Evolutionary conservation across 1,140 invertebrate species (phyloP).

Genomic region (Apolygus lucorum): DNA sequence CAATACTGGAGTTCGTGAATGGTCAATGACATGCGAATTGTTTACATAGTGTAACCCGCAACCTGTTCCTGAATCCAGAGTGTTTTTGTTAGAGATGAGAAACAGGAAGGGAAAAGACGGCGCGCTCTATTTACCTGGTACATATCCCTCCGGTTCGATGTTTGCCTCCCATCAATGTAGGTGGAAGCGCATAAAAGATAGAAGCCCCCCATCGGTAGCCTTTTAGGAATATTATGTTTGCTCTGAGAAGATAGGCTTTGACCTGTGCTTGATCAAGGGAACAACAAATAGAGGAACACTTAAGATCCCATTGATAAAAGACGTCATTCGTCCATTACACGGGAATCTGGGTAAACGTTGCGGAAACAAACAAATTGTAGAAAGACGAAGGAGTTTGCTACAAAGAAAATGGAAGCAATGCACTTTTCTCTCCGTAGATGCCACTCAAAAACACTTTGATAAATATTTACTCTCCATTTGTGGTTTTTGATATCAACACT

Average conservation of each 20-base stretch:
- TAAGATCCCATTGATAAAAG: not conserved
- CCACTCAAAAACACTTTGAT: too few relatives aligned
- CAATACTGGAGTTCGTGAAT: not conserved
- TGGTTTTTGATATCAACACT: too few relatives aligned
- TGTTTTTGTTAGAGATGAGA: not conserved
- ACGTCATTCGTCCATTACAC: not conserved
- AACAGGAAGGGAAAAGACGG: not conserved
- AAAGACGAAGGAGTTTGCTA: too few relatives aligned
- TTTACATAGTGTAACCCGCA: not conserved
- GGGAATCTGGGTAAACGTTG: not conserved
- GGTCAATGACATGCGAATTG: not conserved
- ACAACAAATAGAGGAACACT: not conserved
- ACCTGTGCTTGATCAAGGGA: not conserved
- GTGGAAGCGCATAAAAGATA: not conserved
- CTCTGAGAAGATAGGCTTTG: not conserved
- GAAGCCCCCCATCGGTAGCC: not conserved
- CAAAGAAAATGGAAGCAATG: too few relatives aligned
- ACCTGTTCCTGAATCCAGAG: not conserved
- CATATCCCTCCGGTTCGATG: not conserved
- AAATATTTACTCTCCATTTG: too few relatives aligned
- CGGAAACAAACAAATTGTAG: not conserved
- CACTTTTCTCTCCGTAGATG: too few relatives aligned
- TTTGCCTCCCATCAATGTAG: not conserved
- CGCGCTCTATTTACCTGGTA: not conserved
- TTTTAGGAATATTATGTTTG: not conserved